Base-by-base conservation (phyloP, 23 tunicate genomes). In the Styela clava region DNA sequence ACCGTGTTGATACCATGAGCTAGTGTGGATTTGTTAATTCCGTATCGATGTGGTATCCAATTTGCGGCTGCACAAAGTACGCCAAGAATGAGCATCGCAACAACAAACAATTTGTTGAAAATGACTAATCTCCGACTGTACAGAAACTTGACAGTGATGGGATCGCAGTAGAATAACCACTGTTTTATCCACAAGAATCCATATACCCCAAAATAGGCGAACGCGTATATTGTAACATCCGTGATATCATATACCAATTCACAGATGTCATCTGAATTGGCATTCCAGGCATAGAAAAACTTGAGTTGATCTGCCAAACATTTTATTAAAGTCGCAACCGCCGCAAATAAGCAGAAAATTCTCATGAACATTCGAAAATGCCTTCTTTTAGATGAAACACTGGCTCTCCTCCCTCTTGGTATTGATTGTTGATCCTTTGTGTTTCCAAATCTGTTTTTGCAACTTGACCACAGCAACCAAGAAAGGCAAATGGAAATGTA, bases 151-250 rank as follows among this genome's bases (percentile, higher is more conserved):
- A 44, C 67, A 31, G 88, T 90, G 16, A 88, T 84, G 24, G 97
- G 97, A 52, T 86, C 84, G 62, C 88, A 78, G 85, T 91, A 91
- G 63, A 91, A 91, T 33, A 86, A 36, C 97, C 97, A 91, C 63
- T 91, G 97, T 63, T 85, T 74, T 73, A 91, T 63, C 97, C 97
- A 91, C 29, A 91, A 61, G 62, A 91, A 91, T 9, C 51, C 84
- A 61, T 91, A 91, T 9, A 86, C 85, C n/a, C 63, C 78, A 18
- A 86, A 2, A 24, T 74, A 51, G 3, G 82, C 68, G 2, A 71
- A 35, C 7, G 82, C 86, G 73, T 69, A 89, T 67, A 89, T 33
- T 22, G 35, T 71, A 16, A 89, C 68, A 32, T 91, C 97, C 26
- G 97, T 91, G 2, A 82, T 52, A 73, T 91, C 97, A 70, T 91